These are phyloP conservation scores for Augochlora pura DNA, from an alignment of 1,140 invertebrate species.

Conservation along the genomic window DNA sequence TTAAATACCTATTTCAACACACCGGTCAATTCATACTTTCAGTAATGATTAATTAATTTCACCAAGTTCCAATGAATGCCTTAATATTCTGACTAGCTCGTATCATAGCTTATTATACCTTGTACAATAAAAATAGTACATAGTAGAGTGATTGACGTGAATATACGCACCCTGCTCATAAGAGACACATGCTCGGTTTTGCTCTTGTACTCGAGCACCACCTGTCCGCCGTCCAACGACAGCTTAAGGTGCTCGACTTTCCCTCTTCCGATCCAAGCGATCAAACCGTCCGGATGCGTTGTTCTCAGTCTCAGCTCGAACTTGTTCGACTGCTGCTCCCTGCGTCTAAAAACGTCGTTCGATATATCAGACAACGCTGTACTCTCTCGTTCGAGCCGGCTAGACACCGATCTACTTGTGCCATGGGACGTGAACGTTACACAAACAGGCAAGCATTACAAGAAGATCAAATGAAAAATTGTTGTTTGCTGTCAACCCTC, in stretches of 20 bases:
- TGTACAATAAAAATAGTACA: too few species aligned
- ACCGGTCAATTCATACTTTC: too few species aligned
- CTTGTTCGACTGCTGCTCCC: slow-evolving; percentile 83
- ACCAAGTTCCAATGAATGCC: too few species aligned
- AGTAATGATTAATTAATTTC: too few species aligned
- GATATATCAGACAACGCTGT: too few species aligned
- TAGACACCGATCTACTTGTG: slow-evolving; percentile 28
- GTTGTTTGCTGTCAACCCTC: background rate
- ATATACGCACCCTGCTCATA: slow-evolving; percentile 79
- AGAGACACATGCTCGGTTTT: slow-evolving; percentile 76
- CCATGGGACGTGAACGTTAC: slow-evolving; percentile 10
- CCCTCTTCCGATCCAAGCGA: slow-evolving; percentile 84
- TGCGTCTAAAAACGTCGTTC: slow-evolving; percentile 70
- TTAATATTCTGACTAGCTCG: too few species aligned
- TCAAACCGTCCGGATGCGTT: slow-evolving; percentile 81
- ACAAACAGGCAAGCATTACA: slow-evolving; percentile 31
- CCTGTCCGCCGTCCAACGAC: slow-evolving; percentile 80
- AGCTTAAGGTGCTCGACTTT: slow-evolving; percentile 76
- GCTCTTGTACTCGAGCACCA: slow-evolving; percentile 81
- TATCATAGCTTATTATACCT: too few species aligned
- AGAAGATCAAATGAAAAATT: background rate
- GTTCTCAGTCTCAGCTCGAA: slow-evolving; percentile 84
- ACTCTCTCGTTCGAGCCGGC: background rate
- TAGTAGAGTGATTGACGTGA: too few species aligned
- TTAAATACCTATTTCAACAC: too few species aligned